These are phyloP conservation scores for Hestina assimilis DNA, from an alignment of 1,140 invertebrate species.

Conservation along the genomic window DNA sequence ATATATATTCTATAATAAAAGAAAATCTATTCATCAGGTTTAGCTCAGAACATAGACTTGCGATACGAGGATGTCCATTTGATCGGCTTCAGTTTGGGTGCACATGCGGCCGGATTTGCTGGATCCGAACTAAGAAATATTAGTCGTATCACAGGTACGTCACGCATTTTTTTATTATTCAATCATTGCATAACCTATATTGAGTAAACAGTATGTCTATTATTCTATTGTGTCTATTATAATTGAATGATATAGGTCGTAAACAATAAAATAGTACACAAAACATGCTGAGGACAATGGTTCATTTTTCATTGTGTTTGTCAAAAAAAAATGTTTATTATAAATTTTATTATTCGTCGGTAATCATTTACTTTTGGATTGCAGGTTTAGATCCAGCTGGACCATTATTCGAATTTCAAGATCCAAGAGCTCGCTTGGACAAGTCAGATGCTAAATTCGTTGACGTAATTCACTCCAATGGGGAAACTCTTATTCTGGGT, in stretches of 20 bases:
- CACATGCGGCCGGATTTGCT: conserved; percentile 95
- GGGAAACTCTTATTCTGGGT: conserved; percentile 91
- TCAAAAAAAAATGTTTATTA: no score
- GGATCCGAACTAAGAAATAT: conserved; percentile 91
- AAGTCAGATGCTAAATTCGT: conserved; percentile 93
- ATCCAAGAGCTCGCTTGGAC: conserved; percentile 88
- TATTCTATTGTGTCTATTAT: no score
- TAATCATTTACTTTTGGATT: conserved; percentile 21
- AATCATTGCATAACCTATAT: no score
- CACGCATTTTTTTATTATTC: not conserved
- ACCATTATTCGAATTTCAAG: conserved; percentile 92
- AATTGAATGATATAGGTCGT: no score
- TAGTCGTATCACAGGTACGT: conserved; percentile 90
- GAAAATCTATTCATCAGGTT: conserved; percentile 50
- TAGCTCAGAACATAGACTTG: conserved; percentile 80
- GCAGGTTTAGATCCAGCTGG: conserved; percentile 93
- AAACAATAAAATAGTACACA: no score
- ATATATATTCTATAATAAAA: not conserved
- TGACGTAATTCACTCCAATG: conserved; percentile 97
- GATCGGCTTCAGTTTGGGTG: conserved; percentile 94
- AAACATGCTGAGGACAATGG: no score
- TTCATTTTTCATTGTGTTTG: no score
- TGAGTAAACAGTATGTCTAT: no score
- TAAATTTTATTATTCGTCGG: no score
- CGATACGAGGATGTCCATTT: conserved; percentile 87